Conservation (phyloP, 37 sponge, comb jelly and placozoan genomes). For the Cliona cf. orientalis region DNA sequence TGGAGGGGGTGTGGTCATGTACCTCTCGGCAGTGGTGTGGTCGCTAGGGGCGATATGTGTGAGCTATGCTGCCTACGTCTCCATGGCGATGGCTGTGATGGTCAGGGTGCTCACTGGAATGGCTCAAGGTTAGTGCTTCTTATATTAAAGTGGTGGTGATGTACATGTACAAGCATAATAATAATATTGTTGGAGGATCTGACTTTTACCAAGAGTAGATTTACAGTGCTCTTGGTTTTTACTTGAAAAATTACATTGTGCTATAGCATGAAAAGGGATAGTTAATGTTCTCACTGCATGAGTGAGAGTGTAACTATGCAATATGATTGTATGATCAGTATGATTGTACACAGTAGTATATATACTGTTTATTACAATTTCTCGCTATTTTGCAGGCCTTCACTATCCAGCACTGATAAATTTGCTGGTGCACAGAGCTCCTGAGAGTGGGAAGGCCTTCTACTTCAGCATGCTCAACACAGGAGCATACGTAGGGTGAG, state of each 20-base stretch:
- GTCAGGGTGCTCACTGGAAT: slow-evolving; percentile 37
- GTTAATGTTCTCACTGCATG: too few relatives aligned
- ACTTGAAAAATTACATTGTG: too few relatives aligned
- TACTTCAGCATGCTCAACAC: slow-evolving; percentile 15
- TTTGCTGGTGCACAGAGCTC: slow-evolving; percentile 8
- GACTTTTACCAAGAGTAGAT: too few relatives aligned
- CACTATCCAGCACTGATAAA: slow-evolving; percentile 42
- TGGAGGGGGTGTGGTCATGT: slow-evolving; percentile 47
- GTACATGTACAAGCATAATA: too few relatives aligned
- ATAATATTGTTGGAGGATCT: too few relatives aligned
- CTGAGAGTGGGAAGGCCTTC: slow-evolving; percentile 1
- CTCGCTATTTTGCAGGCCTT: slow-evolving; percentile 3
- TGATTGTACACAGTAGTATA: not conserved
- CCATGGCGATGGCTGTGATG: not conserved
- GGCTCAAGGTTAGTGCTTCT: slow-evolving; percentile 52
- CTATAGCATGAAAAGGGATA: too few relatives aligned
- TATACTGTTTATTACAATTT: not conserved
- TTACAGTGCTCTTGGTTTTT: too few relatives aligned
- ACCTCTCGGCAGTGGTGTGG: slow-evolving; percentile 43
- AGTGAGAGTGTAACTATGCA: too few relatives aligned
- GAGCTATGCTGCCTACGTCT: not conserved
- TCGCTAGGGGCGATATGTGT: slow-evolving; percentile 16
- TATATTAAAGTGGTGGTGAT: too few relatives aligned
- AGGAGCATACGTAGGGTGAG: slow-evolving; percentile 37
- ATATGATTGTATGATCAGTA: too few relatives aligned